Percentiles rank a stretch among this genome's conserved stretches.
phyloP scores from a whole-genome alignment of 2,113 vertebrate genomes.

The Phalacrocorax carbo region DNA sequence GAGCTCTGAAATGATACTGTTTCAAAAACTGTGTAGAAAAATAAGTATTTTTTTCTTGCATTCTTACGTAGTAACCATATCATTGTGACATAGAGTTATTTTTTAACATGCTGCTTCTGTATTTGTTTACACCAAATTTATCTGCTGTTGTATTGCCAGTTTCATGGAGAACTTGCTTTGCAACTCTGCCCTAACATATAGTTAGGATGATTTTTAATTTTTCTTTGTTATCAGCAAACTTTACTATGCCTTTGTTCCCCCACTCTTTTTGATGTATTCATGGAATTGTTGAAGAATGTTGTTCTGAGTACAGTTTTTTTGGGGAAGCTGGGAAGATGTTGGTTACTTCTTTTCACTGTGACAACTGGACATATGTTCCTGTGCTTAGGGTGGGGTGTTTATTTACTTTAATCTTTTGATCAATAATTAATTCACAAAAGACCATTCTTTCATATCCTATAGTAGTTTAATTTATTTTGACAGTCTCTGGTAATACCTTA shows the following conservation, averaged over 20 bases:
- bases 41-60: not conserved
- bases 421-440: not conserved
- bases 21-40: not conserved
- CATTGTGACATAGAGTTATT: not conserved
- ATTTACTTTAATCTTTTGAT: not conserved
- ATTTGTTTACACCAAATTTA: not conserved
- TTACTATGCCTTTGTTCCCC: not conserved
- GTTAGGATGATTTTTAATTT: not conserved
- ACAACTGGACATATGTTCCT: rapidly evolving
- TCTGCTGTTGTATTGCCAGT: not conserved
- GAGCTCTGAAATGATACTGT: not conserved
- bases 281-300: not conserved
- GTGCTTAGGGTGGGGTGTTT: not conserved
- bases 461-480: not conserved
- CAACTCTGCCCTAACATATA: not conserved
- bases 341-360: not conserved
- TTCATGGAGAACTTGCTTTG: not conserved
- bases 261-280: not conserved
- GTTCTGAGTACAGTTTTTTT: not conserved
- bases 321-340: not conserved
- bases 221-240: not conserved
- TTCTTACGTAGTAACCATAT: not conserved
- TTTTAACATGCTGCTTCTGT: not conserved
- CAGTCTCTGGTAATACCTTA: not conserved
- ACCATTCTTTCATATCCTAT: not conserved